Base-by-base conservation (phyloP, 2,797 vertebrate species). In the Carcharodon carcharias region DNA sequence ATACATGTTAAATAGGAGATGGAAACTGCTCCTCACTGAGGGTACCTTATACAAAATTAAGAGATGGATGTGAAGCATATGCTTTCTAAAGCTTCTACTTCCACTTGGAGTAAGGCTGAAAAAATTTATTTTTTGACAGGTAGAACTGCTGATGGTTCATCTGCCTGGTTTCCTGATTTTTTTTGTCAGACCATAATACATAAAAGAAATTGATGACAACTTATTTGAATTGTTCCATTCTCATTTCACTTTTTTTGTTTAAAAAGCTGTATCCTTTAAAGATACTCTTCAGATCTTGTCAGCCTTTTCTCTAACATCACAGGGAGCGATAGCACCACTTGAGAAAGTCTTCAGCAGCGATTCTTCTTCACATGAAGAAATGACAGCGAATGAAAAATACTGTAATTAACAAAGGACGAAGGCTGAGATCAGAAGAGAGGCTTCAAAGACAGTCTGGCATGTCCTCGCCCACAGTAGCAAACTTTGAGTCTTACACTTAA, bases 361-460 rank as follows among this genome's bases (percentile, higher is more conserved):
- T 65, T 93, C 91, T 93, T 93, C 63, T 45, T 93, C 91, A 93
- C 91, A 67, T 93, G 91, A 93, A 93, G 91, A 67, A 93, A 93
- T 93, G 91, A 93, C 63, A 93, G 91, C 40, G 63, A 65, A 93
- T 93, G 65, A 67, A 93, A 93, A 93, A 67, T 91, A 91, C 63
- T 45, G 61, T 93, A 67, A 67, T 93, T 67, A 93, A 91, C 50
- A 67, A 93, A 93, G 91, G 58, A 65, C 35, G 67, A 93, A 93
- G 91, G 91, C 91, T 93, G 91, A 93, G 91, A 93, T 93, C 91
- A 93, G 65, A 93, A 93, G 63, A 93, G 91, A 93, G 63, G 65
- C 91, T 93, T 93, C 91, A 93, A 93, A 93, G 91, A 93, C 91
- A 67, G 91, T 67, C 91, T 93, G 89, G 91, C n/a, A 67, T n/a